These are phyloP conservation scores for Petroica traversi DNA, from an alignment of 2,113 vertebrate species.

Conservation along the genomic window DNA sequence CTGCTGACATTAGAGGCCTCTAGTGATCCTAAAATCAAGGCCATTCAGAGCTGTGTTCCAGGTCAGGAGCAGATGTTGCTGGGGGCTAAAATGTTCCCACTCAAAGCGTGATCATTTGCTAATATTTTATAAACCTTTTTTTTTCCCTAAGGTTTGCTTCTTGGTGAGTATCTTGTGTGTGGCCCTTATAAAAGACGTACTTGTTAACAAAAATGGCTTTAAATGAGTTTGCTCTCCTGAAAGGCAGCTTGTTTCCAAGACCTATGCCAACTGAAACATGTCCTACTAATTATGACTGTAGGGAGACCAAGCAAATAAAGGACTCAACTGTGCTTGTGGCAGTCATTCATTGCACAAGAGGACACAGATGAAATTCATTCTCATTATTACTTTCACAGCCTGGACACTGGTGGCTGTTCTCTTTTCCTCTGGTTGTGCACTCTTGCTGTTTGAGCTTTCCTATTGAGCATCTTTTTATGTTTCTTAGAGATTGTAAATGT, in stretches of 20 bases:
- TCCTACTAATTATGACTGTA: not conserved
- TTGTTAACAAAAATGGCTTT: not conserved
- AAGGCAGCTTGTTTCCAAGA: not conserved
- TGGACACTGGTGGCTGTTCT: not conserved
- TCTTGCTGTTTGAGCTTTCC: not conserved
- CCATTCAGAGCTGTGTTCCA: not conserved
- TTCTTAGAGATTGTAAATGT: constrained; percentile 3
- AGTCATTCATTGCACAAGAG: not conserved
- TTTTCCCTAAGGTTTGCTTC: not conserved
- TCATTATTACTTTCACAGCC: not conserved
- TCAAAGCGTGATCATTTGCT: not conserved
- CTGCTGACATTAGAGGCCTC: not conserved
- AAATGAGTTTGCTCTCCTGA: not conserved
- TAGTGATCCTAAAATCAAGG: not conserved
- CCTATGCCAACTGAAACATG: not conserved
- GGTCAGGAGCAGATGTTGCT: not conserved
- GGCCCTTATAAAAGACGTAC: not conserved
- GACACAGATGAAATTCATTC: not conserved
- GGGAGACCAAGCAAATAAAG: not conserved
- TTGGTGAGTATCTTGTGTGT: not conserved
- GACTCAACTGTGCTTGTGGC: not conserved
- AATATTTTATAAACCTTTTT: not conserved
- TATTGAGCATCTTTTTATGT: not conserved
- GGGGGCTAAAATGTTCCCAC: not conserved
- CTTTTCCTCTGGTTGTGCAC: not conserved